phyloP scores from a whole-genome alignment of 2,888 invertebrate species.

The Vanessa cardui region DNA sequence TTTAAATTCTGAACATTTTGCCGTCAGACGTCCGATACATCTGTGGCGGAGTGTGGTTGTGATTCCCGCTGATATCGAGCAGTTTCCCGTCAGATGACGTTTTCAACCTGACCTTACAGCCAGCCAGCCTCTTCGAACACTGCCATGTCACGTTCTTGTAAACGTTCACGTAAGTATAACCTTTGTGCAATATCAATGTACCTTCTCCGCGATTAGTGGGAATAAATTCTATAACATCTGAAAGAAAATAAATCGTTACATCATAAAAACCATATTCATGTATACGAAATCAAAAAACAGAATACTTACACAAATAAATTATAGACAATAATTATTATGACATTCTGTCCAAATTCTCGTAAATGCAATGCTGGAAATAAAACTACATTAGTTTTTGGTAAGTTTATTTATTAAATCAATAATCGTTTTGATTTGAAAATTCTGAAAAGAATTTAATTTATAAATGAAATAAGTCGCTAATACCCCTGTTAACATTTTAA shows the following conservation, averaged over 20 bases:
- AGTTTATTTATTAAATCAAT: too few relatives aligned
- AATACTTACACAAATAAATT: too few relatives aligned
- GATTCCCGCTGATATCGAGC: conserved; percentile 37
- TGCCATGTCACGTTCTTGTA: conserved; percentile 47
- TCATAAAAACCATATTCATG: background rate
- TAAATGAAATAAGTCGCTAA: too few relatives aligned
- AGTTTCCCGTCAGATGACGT: conserved; percentile 31
- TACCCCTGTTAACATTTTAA: too few relatives aligned
- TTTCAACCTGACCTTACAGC: conserved; percentile 24
- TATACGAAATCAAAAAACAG: too few relatives aligned
- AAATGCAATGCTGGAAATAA: too few relatives aligned
- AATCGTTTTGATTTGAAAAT: too few relatives aligned
- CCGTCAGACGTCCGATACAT: conserved; percentile 42
- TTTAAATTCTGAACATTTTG: conserved; percentile 30
- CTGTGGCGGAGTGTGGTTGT: conserved; percentile 40
- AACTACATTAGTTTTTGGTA: too few relatives aligned
- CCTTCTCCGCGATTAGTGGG: conserved; percentile 24
- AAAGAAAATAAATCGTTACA: conserved; percentile 1
- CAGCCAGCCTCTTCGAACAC: conserved; percentile 33
- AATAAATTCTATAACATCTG: conserved; percentile 37
- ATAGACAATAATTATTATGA: too few relatives aligned
- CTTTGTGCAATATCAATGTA: conserved; percentile 24
- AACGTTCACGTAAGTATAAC: conserved; percentile 44
- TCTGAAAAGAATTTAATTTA: too few relatives aligned
- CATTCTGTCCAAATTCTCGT: too few relatives aligned